A percentile compares a stretch with the other conserved stretches of the same genome.
These are phyloP conservation scores for Leptogaster cylindrica DNA, from an alignment of 2,888 invertebrate species.

Conservation along the genomic window DNA sequence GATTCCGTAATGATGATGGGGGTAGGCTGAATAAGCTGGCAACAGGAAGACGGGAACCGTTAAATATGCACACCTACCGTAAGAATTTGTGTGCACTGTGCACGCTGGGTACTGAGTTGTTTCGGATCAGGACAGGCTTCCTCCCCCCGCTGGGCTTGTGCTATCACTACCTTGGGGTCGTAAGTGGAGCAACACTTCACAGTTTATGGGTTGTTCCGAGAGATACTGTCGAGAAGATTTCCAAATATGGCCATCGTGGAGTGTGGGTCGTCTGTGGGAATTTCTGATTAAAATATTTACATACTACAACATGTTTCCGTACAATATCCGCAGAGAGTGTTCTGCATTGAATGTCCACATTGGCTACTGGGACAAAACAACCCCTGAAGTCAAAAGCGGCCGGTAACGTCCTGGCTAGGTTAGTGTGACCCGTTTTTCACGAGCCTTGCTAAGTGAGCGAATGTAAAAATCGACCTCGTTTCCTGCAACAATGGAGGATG, in stretches of 20 bases:
- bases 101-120: slow-evolving; percentile 1
- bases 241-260: slow-evolving; percentile 15
- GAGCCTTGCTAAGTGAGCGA: background rate
- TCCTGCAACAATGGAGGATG: slow-evolving; percentile 24
- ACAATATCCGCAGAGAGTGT: background rate
- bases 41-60: background rate
- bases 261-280: slow-evolving; percentile 22
- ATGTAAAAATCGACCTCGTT: slow-evolving; percentile 30
- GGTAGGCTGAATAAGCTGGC: slow-evolving; percentile 12
- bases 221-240: background rate
- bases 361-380: background rate
- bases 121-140: background rate
- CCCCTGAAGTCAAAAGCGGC: slow-evolving; percentile 1
- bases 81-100: slow-evolving; percentile 22
- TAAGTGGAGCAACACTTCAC: background rate
- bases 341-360: background rate
- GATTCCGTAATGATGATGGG: slow-evolving; percentile 36
- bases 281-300: slow-evolving; percentile 38
- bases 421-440: slow-evolving; percentile 19
- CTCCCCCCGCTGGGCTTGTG: background rate
- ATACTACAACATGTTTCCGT: slow-evolving; percentile 14
- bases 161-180: background rate
- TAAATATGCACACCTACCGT: slow-evolving; percentile 34
- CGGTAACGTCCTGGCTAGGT: slow-evolving; percentile 13
- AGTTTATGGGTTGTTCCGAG: slow-evolving; percentile 28